phyloP scores from a whole-genome alignment of 92 coral and sea anemone genomes.

The Bergia puertoricense region DNA sequence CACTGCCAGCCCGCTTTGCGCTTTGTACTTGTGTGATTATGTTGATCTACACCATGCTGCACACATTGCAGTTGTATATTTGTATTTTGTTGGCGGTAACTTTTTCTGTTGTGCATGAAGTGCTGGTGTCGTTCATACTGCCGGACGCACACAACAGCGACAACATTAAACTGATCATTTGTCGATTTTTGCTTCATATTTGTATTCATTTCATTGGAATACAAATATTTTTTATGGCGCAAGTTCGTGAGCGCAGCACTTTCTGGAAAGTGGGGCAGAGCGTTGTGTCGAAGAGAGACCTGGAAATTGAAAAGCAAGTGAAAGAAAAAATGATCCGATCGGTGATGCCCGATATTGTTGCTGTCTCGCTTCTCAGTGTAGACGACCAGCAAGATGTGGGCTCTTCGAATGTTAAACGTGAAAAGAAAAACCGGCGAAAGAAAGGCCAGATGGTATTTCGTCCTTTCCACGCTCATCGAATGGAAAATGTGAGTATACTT shows the following conservation, averaged over 20 bases:
- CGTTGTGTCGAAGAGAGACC: slow-evolving; percentile 92
- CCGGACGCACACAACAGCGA: slow-evolving; percentile 28
- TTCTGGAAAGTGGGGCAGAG: slow-evolving; percentile 99
- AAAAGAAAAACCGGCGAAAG: slow-evolving; percentile 71
- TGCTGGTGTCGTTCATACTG: slow-evolving; percentile 52
- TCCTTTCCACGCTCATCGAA: slow-evolving; percentile 96
- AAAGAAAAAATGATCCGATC: slow-evolving; percentile 94
- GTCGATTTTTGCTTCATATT: slow-evolving; percentile 82
- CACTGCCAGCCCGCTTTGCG: slow-evolving; percentile 85
- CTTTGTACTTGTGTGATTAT: slow-evolving; percentile 91
- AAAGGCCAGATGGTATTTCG: slow-evolving; percentile 87
- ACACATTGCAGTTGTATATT: slow-evolving; percentile 85
- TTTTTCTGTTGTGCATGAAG: slow-evolving; percentile 91
- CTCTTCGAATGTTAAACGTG: slow-evolving; percentile 64
- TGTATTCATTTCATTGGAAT: slow-evolving; percentile 94
- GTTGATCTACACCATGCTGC: slow-evolving; percentile 94
- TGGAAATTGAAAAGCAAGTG: slow-evolving; percentile 94
- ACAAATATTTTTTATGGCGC: slow-evolving; percentile 98
- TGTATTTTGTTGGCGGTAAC: slow-evolving; percentile 85
- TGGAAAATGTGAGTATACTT: slow-evolving; percentile 97
- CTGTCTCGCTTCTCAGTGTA: slow-evolving; percentile 67
- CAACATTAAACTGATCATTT: slow-evolving; percentile 60
- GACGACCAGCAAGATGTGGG: slow-evolving; percentile 73
- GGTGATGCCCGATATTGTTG: slow-evolving; percentile 93
- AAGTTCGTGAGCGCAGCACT: slow-evolving; percentile 98